Base-by-base conservation (phyloP, 2,888 invertebrate genomes). In the Bembecia ichneumoniformis region DNA sequence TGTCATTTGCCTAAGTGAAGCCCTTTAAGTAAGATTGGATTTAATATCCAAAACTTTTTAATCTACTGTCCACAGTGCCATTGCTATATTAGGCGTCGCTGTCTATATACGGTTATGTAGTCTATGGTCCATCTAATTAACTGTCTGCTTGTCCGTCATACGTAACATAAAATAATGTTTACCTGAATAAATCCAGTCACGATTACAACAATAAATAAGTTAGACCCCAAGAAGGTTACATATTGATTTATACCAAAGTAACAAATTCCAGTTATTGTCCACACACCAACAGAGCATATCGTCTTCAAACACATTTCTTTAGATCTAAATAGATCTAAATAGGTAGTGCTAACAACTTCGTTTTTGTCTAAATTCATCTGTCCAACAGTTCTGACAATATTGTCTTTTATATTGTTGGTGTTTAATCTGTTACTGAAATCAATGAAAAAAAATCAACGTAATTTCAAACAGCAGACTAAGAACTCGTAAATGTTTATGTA, bases 181-280 rank as follows among this genome's bases (percentile, higher is more conserved):
- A 78, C 78, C 70, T 77, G 72, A 45, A 73, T 58, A 11, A 71
- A 48, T 14, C 77, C 76, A 49, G 68, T 47, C 28, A 72, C 52
- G 2, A 62, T 55, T 10, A 70, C 67, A 5, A 68, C 64, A 0
- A 71, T 49, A 35, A 69, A 74, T 40, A 72, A 58, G 56, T 76
- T 68, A 0, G 62, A 51, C 3, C 69, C 73, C 35, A 76, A 54
- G 3, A 66, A 58, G 1, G 72, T 63, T 16, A 66, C 54, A 50
- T 76, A 77, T 50, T 78, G 74, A 54, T 60, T 70, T 43, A 77
- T 60, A 7, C 79, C 77, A 46, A 54, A 80, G 54, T 63, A 77
- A 46, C 66, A 66, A 15, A 63, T 49, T 2, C 77, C 77, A 3
- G 62, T 56, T 0, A 67, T 56, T 15, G 66, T 62, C 73, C 74